These are phyloP conservation scores for Heliconius himera DNA, from an alignment of 1,140 invertebrate genomes.

Conservation along the genomic window DNA sequence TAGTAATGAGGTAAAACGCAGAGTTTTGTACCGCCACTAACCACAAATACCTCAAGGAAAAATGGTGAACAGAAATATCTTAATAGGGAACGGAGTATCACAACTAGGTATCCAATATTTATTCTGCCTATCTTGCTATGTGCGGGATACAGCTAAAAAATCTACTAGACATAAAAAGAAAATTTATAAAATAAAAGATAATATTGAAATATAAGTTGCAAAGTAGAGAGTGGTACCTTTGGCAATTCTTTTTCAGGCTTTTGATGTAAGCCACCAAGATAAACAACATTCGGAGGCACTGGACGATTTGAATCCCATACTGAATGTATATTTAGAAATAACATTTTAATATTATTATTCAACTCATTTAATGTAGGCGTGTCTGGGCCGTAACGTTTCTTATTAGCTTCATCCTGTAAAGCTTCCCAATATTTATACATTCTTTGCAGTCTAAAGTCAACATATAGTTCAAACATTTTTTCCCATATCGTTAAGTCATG, in stretches of 20 bases:
- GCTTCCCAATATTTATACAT: slow-evolving; percentile 23
- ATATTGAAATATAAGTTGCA: no score
- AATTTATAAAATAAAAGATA: no score
- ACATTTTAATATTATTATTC: slow-evolving; percentile 76
- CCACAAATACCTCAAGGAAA: no score
- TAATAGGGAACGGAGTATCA: no score
- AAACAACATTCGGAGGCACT: slow-evolving; percentile 73
- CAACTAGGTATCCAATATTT: no score
- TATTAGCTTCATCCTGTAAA: slow-evolving; percentile 55
- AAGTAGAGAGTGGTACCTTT: neutral
- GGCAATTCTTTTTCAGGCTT: slow-evolving; percentile 18
- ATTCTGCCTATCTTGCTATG: no score
- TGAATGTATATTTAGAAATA: slow-evolving; percentile 81
- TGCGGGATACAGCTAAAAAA: no score
- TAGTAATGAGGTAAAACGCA: no score
- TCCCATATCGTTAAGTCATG: slow-evolving; percentile 45
- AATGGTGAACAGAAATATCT: no score
- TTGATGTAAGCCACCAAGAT: slow-evolving; percentile 68
- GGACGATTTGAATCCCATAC: slow-evolving; percentile 73
- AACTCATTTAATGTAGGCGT: slow-evolving; percentile 69
- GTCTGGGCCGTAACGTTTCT: slow-evolving; percentile 66
- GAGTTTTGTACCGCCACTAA: no score
- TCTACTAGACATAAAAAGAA: no score
- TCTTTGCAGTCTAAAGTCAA: slow-evolving; percentile 11
- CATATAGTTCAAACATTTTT: slow-evolving; percentile 41